Conservation (phyloP, 2,113 vertebrate species). For the Takifugu flavidus region DNA sequence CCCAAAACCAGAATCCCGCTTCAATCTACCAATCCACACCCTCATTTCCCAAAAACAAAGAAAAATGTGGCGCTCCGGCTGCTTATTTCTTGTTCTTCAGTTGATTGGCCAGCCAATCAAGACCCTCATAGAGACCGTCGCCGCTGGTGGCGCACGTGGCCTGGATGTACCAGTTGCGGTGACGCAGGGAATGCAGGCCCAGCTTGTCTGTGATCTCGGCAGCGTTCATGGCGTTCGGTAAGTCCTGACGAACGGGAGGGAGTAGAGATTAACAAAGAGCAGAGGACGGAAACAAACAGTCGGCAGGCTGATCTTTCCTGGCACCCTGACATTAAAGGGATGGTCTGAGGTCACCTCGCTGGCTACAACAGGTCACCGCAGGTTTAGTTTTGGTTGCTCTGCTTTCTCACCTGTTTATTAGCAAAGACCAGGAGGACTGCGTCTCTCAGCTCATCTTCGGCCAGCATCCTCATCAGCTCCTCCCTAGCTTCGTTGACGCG, state of each 20-base stretch:
- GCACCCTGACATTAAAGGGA: too few species aligned
- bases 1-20: conserved; percentile 23
- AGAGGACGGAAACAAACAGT: too few species aligned
- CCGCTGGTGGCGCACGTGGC: conserved; percentile 96
- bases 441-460: conserved; percentile 92
- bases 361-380: too few species aligned
- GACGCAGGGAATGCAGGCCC: conserved; percentile 93
- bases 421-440: conserved; percentile 95
- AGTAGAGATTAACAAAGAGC: background rate
- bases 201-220: conserved; percentile 97
- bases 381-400: too few species aligned
- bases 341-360: too few species aligned
- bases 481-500: conserved; percentile 94
- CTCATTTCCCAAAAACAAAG: conserved; percentile 37
- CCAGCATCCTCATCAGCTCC: conserved; percentile 97
- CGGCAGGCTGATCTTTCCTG: too few species aligned
- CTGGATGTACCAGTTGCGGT: conserved; percentile 98
- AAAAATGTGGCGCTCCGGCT: conserved; percentile 20
- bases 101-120: conserved; percentile 98
- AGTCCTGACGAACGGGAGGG: conserved; percentile 76
- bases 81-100: conserved; percentile 95
- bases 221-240: conserved; percentile 97
- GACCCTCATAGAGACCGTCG: conserved; percentile 92
- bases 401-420: conserved; percentile 88
- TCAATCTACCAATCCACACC: conserved; percentile 22